A percentile compares a stretch with the other conserved stretches of the same genome.
These are phyloP conservation scores for Gandaritis pyraliata DNA, from an alignment of 2,888 invertebrate genomes.

Conservation along the genomic window DNA sequence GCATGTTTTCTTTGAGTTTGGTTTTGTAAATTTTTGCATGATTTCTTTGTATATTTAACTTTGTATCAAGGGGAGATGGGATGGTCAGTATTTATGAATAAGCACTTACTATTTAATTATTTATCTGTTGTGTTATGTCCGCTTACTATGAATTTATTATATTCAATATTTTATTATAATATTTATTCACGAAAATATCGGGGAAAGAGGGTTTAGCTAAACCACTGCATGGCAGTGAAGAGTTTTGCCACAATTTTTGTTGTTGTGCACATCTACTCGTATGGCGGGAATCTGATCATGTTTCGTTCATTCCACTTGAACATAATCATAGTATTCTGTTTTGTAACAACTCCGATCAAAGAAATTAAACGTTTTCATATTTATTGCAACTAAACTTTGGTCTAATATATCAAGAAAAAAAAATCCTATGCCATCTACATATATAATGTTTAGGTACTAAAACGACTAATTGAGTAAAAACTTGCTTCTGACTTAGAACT, in stretches of 20 bases:
- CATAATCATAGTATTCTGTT: conserved; percentile 6
- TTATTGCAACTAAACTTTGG: too few species aligned
- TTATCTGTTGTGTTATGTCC: conserved; percentile 37
- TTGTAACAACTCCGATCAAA: conserved; percentile 26
- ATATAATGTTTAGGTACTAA: too few species aligned
- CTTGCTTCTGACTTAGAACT: too few species aligned
- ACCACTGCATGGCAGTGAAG: conserved; percentile 34
- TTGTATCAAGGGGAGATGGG: conserved; percentile 33
- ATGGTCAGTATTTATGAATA: conserved; percentile 35
- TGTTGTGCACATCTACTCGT: conserved; percentile 37
- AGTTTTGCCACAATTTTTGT: conserved; percentile 29
- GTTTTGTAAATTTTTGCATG: conserved; percentile 33
- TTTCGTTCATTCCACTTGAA: conserved; percentile 23
- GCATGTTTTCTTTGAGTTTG: conserved; percentile 25
- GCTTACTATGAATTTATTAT: conserved; percentile 35
- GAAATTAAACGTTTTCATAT: too few species aligned
- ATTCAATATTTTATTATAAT: conserved; percentile 30
- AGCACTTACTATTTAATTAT: conserved; percentile 24
- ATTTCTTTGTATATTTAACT: conserved; percentile 19
- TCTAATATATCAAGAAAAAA: too few species aligned
- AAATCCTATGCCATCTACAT: too few species aligned
- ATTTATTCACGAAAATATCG: conserved; percentile 24
- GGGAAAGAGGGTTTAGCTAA: conserved; percentile 1
- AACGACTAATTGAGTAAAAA: too few species aligned
- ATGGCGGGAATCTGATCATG: conserved; percentile 8